Percentiles rank a stretch among this genome's conserved stretches.
Evolutionary conservation across 1,140 invertebrate species (phyloP).

Genomic region (Trichonephila inaurata): DNA sequence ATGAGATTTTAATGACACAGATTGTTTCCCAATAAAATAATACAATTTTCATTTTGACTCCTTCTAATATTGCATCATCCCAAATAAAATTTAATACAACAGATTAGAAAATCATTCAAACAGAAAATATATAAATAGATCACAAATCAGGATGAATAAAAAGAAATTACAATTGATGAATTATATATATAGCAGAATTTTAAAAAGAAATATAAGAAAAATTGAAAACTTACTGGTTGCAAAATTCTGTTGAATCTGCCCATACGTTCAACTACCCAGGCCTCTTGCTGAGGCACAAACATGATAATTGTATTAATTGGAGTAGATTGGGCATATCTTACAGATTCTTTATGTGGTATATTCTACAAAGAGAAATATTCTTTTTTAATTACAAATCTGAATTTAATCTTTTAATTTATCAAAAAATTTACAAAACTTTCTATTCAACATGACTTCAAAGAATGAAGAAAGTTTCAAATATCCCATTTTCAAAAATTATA

Average conservation of each 20-base stretch:
- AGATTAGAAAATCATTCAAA: too few relatives aligned
- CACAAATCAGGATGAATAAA: too few relatives aligned
- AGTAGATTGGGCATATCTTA: conserved; percentile 71
- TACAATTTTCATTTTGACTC: too few relatives aligned
- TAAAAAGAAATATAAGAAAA: not conserved
- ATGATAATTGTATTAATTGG: conserved; percentile 96
- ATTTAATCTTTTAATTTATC: too few relatives aligned
- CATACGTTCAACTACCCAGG: conserved; percentile 99
- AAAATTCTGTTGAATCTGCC: conserved; percentile 96
- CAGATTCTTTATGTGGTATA: conserved; percentile 1
- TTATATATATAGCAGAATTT: too few relatives aligned
- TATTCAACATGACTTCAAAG: not conserved
- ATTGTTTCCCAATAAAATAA: too few relatives aligned
- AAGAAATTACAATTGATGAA: too few relatives aligned
- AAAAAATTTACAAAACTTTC: not conserved
- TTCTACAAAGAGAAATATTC: conserved; percentile 1
- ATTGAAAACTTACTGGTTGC: conserved; percentile 85
- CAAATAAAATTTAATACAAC: too few relatives aligned
- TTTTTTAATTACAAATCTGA: too few relatives aligned
- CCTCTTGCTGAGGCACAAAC: conserved; percentile 98
- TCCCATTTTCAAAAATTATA: not conserved
- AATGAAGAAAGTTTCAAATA: not conserved
- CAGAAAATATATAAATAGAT: too few relatives aligned
- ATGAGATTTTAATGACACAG: too few relatives aligned
- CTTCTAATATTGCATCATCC: too few relatives aligned